Evolutionary conservation across 2,113 vertebrate genomes (phyloP).

Genomic region (Strix uralensis): DNA sequence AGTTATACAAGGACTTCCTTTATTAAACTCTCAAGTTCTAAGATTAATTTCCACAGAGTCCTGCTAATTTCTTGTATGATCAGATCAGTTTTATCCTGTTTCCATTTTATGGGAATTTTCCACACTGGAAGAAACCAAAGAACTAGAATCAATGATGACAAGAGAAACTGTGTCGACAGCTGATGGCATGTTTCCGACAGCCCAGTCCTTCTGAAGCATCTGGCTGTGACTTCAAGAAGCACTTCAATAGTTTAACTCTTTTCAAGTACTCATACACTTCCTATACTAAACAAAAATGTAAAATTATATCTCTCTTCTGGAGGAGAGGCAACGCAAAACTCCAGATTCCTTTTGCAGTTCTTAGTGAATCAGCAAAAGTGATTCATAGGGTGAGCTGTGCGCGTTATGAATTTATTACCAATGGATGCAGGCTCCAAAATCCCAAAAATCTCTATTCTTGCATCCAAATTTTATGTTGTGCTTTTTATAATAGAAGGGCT

Average conservation of each 20-base stretch:
- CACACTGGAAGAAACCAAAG: background rate
- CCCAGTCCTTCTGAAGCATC: background rate
- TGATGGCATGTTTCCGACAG: background rate
- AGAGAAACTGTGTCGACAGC: background rate
- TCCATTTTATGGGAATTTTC: constrained; percentile 1
- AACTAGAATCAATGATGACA: background rate
- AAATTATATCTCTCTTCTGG: background rate
- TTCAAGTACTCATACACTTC: background rate
- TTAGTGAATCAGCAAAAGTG: background rate
- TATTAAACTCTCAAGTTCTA: background rate
- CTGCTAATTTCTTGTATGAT: background rate
- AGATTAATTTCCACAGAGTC: background rate
- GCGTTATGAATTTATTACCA: background rate
- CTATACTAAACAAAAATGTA: background rate
- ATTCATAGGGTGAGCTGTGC: background rate
- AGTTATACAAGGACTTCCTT: background rate
- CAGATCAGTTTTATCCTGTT: background rate
- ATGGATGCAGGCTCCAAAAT: background rate
- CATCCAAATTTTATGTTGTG: background rate
- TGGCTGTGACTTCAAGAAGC: background rate
- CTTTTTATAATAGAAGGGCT: background rate
- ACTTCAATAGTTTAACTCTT: background rate
- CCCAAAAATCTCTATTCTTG: background rate
- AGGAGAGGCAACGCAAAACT: background rate
- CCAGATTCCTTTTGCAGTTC: background rate